Conservation (phyloP, 2,113 vertebrate genomes). For the Chlorocebus sabaeus region DNA sequence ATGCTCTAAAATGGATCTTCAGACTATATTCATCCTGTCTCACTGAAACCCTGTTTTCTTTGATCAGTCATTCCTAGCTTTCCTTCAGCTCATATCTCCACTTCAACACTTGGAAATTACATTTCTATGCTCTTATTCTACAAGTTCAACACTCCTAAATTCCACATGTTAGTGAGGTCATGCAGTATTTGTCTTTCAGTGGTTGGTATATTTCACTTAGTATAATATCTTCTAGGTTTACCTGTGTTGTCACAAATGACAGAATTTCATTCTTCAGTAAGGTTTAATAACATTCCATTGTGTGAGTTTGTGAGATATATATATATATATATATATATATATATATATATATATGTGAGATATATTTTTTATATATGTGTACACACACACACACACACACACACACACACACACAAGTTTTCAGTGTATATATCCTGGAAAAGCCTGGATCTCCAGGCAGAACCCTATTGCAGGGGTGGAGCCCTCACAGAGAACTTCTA, state of each 20-base stretch:
- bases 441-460: too few species aligned
- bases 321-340: too few species aligned
- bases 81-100: too few species aligned
- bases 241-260: background rate
- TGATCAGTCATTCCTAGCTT: too few species aligned
- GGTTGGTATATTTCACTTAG: background rate
- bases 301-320: background rate
- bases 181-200: background rate
- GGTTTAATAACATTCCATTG: background rate
- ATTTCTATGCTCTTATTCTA: background rate
- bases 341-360: too few species aligned
- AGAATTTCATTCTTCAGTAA: background rate
- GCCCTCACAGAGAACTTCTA: too few species aligned
- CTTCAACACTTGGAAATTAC: background rate
- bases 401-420: too few species aligned
- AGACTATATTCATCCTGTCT: background rate
- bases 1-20: background rate
- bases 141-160: background rate
- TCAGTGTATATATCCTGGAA: too few species aligned
- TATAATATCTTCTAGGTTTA: background rate
- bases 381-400: too few species aligned
- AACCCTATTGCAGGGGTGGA: too few species aligned
- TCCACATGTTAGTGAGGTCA: background rate
- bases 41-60: background rate
- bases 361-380: too few species aligned